phyloP scores from a whole-genome alignment of 2,888 invertebrate species.

The Crocallis elinguaria region DNA sequence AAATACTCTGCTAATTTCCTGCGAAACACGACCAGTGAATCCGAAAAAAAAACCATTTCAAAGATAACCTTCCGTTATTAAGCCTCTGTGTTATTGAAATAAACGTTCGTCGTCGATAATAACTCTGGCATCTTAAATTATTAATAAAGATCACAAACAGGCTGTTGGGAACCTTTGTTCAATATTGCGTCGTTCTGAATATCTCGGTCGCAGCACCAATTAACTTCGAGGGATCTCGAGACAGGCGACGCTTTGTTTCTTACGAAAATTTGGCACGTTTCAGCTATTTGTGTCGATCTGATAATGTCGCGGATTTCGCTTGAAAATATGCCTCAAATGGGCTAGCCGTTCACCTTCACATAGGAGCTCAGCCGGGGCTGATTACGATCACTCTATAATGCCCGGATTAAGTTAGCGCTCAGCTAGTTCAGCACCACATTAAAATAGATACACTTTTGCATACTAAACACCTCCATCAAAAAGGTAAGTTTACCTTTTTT shows the following conservation, averaged over 20 bases:
- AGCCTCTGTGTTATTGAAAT: slow-evolving; percentile 6
- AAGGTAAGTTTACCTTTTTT: not conserved
- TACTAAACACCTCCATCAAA: not conserved
- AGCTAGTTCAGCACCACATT: not conserved
- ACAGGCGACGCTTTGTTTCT: slow-evolving; percentile 67
- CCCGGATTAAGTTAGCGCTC: slow-evolving; percentile 8
- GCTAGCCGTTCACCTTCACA: slow-evolving; percentile 15
- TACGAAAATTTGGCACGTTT: slow-evolving; percentile 70
- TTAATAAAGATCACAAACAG: slow-evolving; percentile 21
- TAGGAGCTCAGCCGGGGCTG: slow-evolving; percentile 1
- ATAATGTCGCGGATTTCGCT: slow-evolving; percentile 45
- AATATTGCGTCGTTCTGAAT: slow-evolving; percentile 51
- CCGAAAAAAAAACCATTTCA: no score
- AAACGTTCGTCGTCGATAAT: slow-evolving; percentile 5
- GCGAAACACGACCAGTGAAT: no score
- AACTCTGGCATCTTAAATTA: slow-evolving; percentile 17
- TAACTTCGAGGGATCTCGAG: slow-evolving; percentile 58
- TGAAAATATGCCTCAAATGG: slow-evolving; percentile 26
- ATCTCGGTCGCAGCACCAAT: slow-evolving; percentile 62
- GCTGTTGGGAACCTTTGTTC: slow-evolving; percentile 43
- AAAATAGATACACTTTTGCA: not conserved
- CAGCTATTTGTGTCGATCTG: slow-evolving; percentile 63
- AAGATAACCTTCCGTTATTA: slow-evolving; percentile 6
- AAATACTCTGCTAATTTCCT: no score
- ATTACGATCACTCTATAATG: slow-evolving; percentile 23